Base-by-base conservation (phyloP, 1,140 invertebrate genomes). In the Eupeodes corollae region DNA sequence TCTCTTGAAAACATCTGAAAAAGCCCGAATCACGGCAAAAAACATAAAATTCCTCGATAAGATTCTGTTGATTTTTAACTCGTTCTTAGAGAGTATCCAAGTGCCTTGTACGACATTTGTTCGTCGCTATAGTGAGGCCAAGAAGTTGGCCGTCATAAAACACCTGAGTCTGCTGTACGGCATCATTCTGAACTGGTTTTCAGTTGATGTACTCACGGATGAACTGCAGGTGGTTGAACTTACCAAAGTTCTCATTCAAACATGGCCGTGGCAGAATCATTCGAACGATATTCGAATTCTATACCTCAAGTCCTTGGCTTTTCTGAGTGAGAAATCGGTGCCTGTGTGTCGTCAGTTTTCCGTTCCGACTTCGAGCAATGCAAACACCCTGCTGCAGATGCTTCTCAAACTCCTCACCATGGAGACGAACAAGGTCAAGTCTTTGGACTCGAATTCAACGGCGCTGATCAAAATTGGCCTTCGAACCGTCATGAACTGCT, bases 211-310 rank as follows among this genome's bases (percentile, higher is more conserved):
- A 14, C 51, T 67, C 6, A 56, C 47, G 2, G 51, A 63, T 12
- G 12, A 56, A 2, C 3, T 21, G 0, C 39, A 53, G 16, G 54
- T 58, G 8, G 5, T 34, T 3, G n/a, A 35, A 2, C 11, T 56
- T 1, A 47, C 53, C 0, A 48, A 44, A 2, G n/a, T 62, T 5
- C 14, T 59, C 2, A 18, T 62, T 0, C 51, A 57, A 10, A 14
- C 63, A 6, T 67, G 63, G 63, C 59, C 61, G 1, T 67, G 63
- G 63, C 15, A 61, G 2, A 53, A 53, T 2, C 57, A 63, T 26
- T 62, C 61, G 13, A n/a, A 31, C 6, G 38, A 52, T 10, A 48
- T 67, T 1, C 63, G 58, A 33, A 42, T 54, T 14, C 32, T 59
- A 6, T 44, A 47, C 9, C 44, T 66, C 5, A 49, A 55, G n/a